Percentiles rank a stretch among this genome's conserved stretches.
Conservation (phyloP, 2,113 vertebrate genomes). For the Calcarius ornatus region DNA sequence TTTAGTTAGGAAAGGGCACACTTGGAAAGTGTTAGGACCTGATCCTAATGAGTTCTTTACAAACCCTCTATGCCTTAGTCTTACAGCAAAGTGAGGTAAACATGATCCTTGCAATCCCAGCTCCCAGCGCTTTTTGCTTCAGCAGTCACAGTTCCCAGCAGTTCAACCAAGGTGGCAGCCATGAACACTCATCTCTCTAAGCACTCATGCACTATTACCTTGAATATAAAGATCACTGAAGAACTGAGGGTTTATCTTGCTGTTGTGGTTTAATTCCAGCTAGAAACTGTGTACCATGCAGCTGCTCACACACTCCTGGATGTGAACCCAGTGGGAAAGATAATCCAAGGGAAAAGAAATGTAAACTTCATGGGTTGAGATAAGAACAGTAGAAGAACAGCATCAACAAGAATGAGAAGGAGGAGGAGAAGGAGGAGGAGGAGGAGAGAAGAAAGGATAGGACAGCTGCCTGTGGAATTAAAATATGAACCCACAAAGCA, state of each 20-base stretch:
- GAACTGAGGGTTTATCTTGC: background rate
- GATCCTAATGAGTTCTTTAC: background rate
- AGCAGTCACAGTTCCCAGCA: background rate
- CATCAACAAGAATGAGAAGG: background rate
- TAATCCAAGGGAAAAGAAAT: background rate
- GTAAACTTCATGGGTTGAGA: background rate
- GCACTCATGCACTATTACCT: background rate
- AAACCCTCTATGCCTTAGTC: background rate
- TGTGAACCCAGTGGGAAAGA: background rate
- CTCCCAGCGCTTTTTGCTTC: background rate
- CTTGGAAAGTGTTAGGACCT: background rate
- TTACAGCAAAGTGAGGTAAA: background rate
- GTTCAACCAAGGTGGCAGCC: background rate
- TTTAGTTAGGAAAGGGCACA: background rate
- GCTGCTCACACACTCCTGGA: background rate
- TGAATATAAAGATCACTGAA: background rate
- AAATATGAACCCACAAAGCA: background rate
- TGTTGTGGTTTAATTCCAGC: background rate
- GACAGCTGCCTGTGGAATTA: background rate
- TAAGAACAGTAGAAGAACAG: background rate
- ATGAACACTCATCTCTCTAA: background rate
- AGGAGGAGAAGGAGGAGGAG: background rate
- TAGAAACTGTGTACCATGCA: background rate
- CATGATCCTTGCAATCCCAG: background rate
- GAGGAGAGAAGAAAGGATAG: background rate